These are phyloP conservation scores for Jordanella pulchra DNA, from an alignment of 2,797 vertebrate species.

Conservation along the genomic window DNA sequence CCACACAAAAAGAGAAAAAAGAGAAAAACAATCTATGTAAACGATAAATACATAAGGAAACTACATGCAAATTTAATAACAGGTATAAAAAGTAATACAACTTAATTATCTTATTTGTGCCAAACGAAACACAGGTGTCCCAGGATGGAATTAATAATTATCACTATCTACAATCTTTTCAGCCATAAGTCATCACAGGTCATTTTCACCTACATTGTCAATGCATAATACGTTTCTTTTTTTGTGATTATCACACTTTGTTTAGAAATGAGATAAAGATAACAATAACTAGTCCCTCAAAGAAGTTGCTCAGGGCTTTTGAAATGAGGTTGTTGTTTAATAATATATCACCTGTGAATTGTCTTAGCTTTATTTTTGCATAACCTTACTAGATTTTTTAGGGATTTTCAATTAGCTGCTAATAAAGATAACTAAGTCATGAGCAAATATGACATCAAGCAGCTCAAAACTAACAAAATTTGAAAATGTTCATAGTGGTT, in stretches of 20 bases:
- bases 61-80: too few species aligned
- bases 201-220: too few species aligned
- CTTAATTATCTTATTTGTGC: too few species aligned
- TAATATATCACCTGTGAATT: not conserved
- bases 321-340: not conserved
- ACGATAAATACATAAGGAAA: too few species aligned
- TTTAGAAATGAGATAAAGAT: not conserved
- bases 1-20: too few species aligned
- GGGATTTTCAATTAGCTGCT: too few species aligned
- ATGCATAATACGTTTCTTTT: not conserved
- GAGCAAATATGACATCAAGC: not conserved
- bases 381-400: not conserved
- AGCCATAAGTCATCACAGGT: too few species aligned
- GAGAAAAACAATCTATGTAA: too few species aligned
- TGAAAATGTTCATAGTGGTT: not conserved
- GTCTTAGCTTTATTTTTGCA: not conserved
- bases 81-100: too few species aligned
- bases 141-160: too few species aligned
- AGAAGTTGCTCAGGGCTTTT: not conserved
- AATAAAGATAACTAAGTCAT: not conserved
- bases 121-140: too few species aligned
- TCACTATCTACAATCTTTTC: too few species aligned
- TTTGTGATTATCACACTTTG: not conserved
- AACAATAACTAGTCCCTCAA: not conserved
- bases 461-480: not conserved